Conservation (phyloP, 2,888 invertebrate species). For the Colletes collaris region DNA sequence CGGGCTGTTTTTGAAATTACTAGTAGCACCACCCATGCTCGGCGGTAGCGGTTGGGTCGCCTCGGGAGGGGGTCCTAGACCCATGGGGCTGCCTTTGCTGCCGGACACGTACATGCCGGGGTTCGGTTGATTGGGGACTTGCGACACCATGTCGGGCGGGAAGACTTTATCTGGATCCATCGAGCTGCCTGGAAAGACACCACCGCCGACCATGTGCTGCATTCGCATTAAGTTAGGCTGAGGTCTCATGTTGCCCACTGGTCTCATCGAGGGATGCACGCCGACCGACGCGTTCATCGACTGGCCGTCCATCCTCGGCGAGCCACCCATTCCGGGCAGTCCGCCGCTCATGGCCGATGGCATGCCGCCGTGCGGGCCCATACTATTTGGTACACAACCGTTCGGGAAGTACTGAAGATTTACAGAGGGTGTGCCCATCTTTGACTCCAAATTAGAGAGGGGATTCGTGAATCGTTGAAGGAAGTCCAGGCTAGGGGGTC, state of each 20-base stretch:
- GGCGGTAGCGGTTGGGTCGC: constrained; percentile 91
- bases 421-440: constrained; percentile 86
- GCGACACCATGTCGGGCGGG: constrained; percentile 80
- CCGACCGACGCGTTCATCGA: constrained; percentile 82
- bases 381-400: constrained; percentile 85
- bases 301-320: constrained; percentile 82
- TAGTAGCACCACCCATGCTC: constrained; percentile 88
- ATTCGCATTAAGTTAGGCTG: constrained; percentile 81
- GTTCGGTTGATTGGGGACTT: constrained; percentile 80
- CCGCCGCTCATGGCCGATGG: constrained; percentile 83
- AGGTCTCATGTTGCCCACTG: constrained; percentile 82
- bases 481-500: constrained; percentile 95
- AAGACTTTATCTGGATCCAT: constrained; percentile 82
- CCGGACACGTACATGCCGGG: constrained; percentile 86
- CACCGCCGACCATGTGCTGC: constrained; percentile 82
- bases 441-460: constrained; percentile 88
- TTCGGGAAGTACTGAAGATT: constrained; percentile 90
- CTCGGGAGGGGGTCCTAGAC: constrained; percentile 85
- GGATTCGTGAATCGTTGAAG: constrained; percentile 95
- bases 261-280: constrained; percentile 81
- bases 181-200: constrained; percentile 80
- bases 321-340: constrained; percentile 79
- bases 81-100: constrained; percentile 85
- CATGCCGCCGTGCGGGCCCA: constrained; percentile 82
- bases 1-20: constrained; percentile 88